A percentile compares a stretch with the other conserved stretches of the same genome.
Conservation (phyloP, 1,140 invertebrate species). For the Caerostris extrusa region DNA sequence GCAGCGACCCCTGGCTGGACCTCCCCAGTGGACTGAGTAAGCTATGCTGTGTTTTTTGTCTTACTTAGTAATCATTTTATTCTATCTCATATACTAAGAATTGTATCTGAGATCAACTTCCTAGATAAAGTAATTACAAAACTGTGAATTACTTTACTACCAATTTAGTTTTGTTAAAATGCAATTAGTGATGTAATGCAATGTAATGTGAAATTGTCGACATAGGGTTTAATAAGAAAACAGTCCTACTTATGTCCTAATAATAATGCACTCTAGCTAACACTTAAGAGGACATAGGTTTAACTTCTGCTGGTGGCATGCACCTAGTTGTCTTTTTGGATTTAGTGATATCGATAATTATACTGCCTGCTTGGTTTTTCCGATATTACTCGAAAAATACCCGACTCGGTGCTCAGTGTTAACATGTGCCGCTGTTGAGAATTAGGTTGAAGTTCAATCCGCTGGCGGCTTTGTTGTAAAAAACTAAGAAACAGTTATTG, state of each 20-base stretch:
- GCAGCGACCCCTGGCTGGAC: conserved; percentile 88
- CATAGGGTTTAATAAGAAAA: too few species aligned
- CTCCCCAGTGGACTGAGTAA: conserved; percentile 81
- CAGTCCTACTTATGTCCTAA: too few species aligned
- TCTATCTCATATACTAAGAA: background rate
- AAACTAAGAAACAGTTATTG: conserved; percentile 87
- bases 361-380: background rate
- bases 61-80: too few species aligned
- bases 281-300: too few species aligned
- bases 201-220: too few species aligned
- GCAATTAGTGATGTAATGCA: background rate
- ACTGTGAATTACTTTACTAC: background rate
- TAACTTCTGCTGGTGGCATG: too few species aligned
- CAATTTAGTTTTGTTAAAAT: background rate
- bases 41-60: background rate
- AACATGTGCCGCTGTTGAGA: background rate
- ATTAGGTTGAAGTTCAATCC: conserved; percentile 85
- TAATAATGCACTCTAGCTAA: too few species aligned
- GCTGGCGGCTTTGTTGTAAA: conserved; percentile 82
- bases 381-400: background rate
- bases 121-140: background rate
- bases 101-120: background rate
- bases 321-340: too few species aligned
- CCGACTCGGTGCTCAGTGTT: background rate
- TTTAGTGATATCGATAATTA: too few species aligned